phyloP scores from a whole-genome alignment of 2,113 vertebrate species.

The Lepisosteus oculatus region DNA sequence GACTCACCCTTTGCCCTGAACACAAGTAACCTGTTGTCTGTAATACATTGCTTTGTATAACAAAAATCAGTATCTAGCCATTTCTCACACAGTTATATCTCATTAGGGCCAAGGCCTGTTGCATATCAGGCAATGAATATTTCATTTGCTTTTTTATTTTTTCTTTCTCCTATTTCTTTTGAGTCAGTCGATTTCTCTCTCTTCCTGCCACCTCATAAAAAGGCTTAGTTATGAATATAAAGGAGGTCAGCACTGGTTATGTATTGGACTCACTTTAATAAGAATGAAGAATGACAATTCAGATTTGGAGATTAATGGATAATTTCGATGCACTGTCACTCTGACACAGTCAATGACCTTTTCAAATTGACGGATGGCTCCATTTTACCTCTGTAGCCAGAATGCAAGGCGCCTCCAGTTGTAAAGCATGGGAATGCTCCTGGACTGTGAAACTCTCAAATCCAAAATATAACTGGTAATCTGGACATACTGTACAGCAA shows the following conservation, averaged over 20 bases:
- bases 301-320: constrained; percentile 48
- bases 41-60: neutral
- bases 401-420: neutral
- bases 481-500: neutral
- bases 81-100: constrained; percentile 12
- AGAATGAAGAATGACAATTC: constrained; percentile 42
- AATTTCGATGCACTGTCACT: constrained; percentile 40
- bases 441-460: neutral
- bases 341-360: constrained; percentile 58
- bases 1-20: neutral
- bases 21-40: neutral
- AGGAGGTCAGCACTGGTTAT: constrained; percentile 18
- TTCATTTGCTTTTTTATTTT: constrained; percentile 28
- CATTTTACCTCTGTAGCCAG: constrained; percentile 42
- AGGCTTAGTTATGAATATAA: constrained; percentile 36
- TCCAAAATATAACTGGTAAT: neutral
- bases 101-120: constrained; percentile 9
- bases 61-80: constrained; percentile 1
- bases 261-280: constrained; percentile 32
- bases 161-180: constrained; percentile 11
- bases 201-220: constrained; percentile 2
- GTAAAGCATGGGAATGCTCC: neutral
- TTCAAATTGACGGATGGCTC: constrained; percentile 61
- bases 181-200: constrained; percentile 18
- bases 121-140: constrained; percentile 20